phyloP scores from a whole-genome alignment of 1,140 invertebrate species.

The Propsilocerus akamusi region DNA sequence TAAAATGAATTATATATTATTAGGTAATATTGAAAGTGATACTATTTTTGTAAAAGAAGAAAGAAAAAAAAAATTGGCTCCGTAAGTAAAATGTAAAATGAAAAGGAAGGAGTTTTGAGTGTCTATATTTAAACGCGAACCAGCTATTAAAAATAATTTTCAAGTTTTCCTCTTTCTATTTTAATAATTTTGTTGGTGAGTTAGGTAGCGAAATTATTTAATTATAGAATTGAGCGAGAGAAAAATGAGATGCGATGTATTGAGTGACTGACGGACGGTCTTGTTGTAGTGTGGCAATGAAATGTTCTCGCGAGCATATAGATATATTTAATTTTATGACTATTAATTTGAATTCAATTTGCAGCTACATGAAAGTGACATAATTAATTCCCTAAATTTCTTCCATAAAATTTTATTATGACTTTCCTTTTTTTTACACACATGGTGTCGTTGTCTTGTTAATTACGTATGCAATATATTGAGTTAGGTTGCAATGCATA shows the following conservation, averaged over 20 bases:
- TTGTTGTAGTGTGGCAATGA: too few relatives aligned
- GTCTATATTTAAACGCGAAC: not conserved
- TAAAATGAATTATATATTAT: too few relatives aligned
- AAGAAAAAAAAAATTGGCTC: not conserved
- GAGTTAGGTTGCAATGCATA: too few relatives aligned
- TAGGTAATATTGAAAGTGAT: slow-evolving; percentile 4
- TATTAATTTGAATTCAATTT: too few relatives aligned
- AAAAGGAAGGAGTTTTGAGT: not conserved
- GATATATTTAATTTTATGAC: too few relatives aligned
- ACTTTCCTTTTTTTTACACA: too few relatives aligned
- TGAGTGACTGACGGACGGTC: not conserved
- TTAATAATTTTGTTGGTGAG: slow-evolving; percentile 1
- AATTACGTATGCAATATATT: too few relatives aligned
- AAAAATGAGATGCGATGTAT: slow-evolving; percentile 4
- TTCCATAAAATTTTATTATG: too few relatives aligned
- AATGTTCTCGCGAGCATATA: too few relatives aligned
- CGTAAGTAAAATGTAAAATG: slow-evolving; percentile 1
- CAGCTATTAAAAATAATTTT: slow-evolving; percentile 4
- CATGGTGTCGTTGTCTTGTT: too few relatives aligned
- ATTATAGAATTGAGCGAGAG: slow-evolving; percentile 4
- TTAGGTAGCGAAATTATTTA: slow-evolving; percentile 3
- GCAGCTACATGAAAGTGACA: too few relatives aligned
- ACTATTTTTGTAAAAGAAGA: slow-evolving; percentile 1
- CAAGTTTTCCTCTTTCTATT: slow-evolving; percentile 4
- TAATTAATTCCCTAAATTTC: too few relatives aligned